Conservation (phyloP, 2,113 vertebrate genomes). For the Trematocara variabile region DNA sequence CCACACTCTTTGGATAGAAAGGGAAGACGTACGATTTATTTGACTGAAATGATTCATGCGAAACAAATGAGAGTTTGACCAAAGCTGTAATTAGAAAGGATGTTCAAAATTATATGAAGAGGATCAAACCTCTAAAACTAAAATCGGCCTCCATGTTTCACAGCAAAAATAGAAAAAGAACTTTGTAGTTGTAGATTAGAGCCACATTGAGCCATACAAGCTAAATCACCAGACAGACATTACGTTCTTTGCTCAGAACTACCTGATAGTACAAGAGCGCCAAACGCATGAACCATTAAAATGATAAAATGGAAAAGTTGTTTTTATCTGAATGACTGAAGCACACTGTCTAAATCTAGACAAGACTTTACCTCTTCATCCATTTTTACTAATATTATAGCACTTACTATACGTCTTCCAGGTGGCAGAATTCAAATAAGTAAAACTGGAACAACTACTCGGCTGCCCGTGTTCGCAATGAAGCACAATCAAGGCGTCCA, state of each 20-base stretch:
- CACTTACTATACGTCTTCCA: not conserved
- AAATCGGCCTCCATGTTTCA: not conserved
- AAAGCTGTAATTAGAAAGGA: not conserved
- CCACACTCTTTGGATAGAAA: slow-evolving; percentile 5
- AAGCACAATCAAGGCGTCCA: not conserved
- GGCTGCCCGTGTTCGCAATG: rapidly evolving
- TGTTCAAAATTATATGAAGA: rapidly evolving
- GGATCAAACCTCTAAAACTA: not conserved
- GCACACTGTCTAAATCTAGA: not conserved
- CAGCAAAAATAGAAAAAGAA: not conserved
- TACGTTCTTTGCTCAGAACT: not conserved
- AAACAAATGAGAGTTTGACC: not conserved
- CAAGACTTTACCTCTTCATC: not conserved
- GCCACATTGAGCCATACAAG: not conserved
- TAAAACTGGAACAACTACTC: not conserved
- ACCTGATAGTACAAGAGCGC: rapidly evolving
- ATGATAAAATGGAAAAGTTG: not conserved
- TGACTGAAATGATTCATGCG: not conserved
- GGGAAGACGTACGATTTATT: not conserved
- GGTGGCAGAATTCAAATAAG: not conserved
- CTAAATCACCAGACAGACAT: not conserved
- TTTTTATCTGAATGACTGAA: not conserved
- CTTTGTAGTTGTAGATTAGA: rapidly evolving
- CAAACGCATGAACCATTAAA: not conserved
- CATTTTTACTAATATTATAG: not conserved